These are phyloP conservation scores for Gobio gobio DNA, from an alignment of 2,113 vertebrate species.

Conservation along the genomic window DNA sequence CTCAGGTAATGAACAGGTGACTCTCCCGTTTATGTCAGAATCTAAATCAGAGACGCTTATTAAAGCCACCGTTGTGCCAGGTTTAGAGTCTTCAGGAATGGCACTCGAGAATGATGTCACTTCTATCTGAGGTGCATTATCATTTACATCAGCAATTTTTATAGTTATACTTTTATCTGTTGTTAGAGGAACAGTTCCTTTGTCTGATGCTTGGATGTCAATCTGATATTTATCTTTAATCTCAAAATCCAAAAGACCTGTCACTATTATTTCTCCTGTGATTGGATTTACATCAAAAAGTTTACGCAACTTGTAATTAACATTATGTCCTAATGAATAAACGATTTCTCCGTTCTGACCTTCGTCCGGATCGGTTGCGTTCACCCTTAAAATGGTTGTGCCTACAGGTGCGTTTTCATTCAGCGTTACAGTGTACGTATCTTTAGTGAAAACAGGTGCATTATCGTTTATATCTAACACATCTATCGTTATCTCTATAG, in stretches of 20 bases:
- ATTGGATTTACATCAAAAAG: conserved; percentile 54
- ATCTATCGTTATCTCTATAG: conserved; percentile 52
- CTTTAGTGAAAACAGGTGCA: conserved; percentile 57
- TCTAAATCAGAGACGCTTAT: conserved; percentile 62
- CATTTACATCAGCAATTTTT: conserved; percentile 64
- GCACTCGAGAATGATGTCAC: conserved; percentile 82
- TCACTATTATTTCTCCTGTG: conserved; percentile 59
- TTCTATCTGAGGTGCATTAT: conserved; percentile 81
- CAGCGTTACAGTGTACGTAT: conserved; percentile 41
- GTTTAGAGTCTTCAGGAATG: conserved; percentile 62
- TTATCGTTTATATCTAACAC: conserved; percentile 67
- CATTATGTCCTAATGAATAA: conserved; percentile 57
- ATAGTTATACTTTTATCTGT: conserved; percentile 58
- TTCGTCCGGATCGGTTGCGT: conserved; percentile 63
- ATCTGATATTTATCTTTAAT: conserved; percentile 54
- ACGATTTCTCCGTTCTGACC: conserved; percentile 59
- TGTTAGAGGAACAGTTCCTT: conserved; percentile 46
- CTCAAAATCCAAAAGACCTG: conserved; percentile 59
- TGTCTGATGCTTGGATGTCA: conserved; percentile 62
- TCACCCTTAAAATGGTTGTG: conserved; percentile 55
- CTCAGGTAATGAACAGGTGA: conserved; percentile 70
- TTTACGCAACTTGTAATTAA: conserved; percentile 37
- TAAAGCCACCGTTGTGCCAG: conserved; percentile 60
- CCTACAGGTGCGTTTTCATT: conserved; percentile 58
- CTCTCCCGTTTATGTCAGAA: conserved; percentile 58